Evolutionary conservation across 2,113 vertebrate species (phyloP), one percentile per base, ranked within the genome.

Genomic region (Calonectris borealis): DNA sequence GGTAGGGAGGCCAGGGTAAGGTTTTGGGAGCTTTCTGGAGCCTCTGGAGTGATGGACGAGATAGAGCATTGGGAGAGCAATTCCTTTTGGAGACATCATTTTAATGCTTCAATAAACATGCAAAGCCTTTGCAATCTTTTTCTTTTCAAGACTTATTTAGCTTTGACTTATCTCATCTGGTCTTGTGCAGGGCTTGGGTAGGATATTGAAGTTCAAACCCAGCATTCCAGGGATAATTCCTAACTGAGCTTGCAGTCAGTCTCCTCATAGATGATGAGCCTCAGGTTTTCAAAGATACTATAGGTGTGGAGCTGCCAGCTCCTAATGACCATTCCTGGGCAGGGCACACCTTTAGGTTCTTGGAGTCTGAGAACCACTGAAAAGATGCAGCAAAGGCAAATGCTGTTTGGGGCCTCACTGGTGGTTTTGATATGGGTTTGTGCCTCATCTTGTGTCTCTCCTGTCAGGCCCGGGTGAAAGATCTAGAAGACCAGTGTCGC

Each of bases 401-500:
- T 51, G 18, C 29, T 83, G 6, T 55, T 77, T 66, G 70, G 46
- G 80, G 16, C 40, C 22, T 65, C 38, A 3, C 7, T 62, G 13
- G 13, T 61, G 77, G 11, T 16, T 90, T 76, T 7, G 6, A 0
- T 44, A 4, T 1, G 18, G 11, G 6, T 77, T 88, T 92, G 55
- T 70, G 57, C 26, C 81, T 94, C n/a, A 93, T 21, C 9, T 60
- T 57, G 9, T 78, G n/a, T 93, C 31, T 90, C 55, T 92, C 92
- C 75, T 71, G 80, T 14, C 92, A 99, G 99, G 98, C 99, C 36
- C 99, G 99, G 84, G 99, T 99, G 60, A 98, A 98, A 65, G 99
- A 99, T 64, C 98, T 99, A 81, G 99, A 99, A 96, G 99, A 99
- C 10, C 99, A 99, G 92, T 99, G 99, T 90, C 99, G 99, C 72